phyloP scores from a whole-genome alignment of 2,797 vertebrate species.

The Adrianichthys oophorus region DNA sequence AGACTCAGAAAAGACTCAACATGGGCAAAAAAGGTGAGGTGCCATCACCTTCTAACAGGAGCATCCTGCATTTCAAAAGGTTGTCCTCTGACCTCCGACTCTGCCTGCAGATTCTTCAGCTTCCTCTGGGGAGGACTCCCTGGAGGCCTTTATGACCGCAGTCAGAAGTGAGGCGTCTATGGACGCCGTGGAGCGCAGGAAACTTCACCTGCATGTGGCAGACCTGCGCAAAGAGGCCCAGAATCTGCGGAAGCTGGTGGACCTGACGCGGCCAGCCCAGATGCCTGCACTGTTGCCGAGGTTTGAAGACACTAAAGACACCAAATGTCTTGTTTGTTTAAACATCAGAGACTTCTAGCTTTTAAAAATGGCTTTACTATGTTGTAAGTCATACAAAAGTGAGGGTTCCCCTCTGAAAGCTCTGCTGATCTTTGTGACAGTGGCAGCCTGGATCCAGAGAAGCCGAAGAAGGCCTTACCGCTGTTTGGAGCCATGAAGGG shows the following conservation, averaged over 20 bases:
- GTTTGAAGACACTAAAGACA: constrained; percentile 61
- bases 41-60: not conserved
- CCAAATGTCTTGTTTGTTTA: too few relatives aligned
- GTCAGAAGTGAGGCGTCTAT: constrained; percentile 83
- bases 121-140: constrained; percentile 83
- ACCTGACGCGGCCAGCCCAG: constrained; percentile 87
- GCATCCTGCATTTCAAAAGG: not conserved
- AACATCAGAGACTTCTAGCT: too few relatives aligned
- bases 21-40: constrained; percentile 83
- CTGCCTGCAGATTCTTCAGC: constrained; percentile 69
- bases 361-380: not conserved
- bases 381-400: not conserved
- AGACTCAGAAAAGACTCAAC: constrained; percentile 85
- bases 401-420: not conserved
- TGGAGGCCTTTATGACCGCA: constrained; percentile 94
- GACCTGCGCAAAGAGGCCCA: constrained; percentile 89
- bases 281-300: constrained; percentile 86
- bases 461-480: constrained; percentile 87
- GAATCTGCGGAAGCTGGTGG: constrained; percentile 87
- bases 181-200: constrained; percentile 88
- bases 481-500: constrained; percentile 98
- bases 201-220: constrained; percentile 87
- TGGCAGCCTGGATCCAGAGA: constrained; percentile 68
- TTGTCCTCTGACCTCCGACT: not conserved
- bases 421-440: constrained; percentile 24